Base-by-base conservation (phyloP, 1,140 invertebrate genomes). In the Papilio xuthus region DNA sequence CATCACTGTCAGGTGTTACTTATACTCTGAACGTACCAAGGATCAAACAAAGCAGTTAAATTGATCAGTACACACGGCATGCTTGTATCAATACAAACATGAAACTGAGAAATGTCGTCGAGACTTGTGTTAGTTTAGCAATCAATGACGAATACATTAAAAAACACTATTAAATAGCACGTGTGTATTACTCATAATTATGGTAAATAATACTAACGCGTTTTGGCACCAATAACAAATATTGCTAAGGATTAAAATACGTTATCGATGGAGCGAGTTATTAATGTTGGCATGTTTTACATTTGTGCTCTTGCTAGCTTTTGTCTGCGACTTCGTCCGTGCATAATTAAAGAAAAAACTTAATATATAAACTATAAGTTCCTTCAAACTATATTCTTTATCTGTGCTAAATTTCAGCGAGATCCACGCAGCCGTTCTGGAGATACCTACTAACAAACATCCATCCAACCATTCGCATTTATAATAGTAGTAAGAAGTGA, bases 11-110 rank as follows among this genome's bases (percentile, higher is more conserved):
- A 67, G 13, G 67, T 75, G 79, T 81, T 80, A 83, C 71, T 82
- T 77, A 69, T 69, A 71, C 71, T 73, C 37, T n/a, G 79, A 67
- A 75, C 73, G 56, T 28, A 67, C 60, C 60, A 28, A 60, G 20
- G 2, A 41, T 72, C 44, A 13, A 60, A 50, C 12, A 56, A 74
- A 20, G 23, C n/a, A 67, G 67, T 76, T 78, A 80, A 50, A 73
- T 56, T 44, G 28, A 78, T 80, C 81, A 70, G 78, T 42, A 81
- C 47, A 84, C 86, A 83, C 87, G 81, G 78, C 87, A 88, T 86
- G 79, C 82, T 85, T 82, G 77, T 77, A 18, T 80, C 60, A 80
- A 81, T 72, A 74, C 70, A 60, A 72, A 78, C 77, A 81, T 81
- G 78, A 80, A 77, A 88, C 84, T 87, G 85, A 76, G 78, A 80